Evolutionary conservation across 2,888 invertebrate genomes (phyloP).

Genomic region (Horisme vitalbata): DNA sequence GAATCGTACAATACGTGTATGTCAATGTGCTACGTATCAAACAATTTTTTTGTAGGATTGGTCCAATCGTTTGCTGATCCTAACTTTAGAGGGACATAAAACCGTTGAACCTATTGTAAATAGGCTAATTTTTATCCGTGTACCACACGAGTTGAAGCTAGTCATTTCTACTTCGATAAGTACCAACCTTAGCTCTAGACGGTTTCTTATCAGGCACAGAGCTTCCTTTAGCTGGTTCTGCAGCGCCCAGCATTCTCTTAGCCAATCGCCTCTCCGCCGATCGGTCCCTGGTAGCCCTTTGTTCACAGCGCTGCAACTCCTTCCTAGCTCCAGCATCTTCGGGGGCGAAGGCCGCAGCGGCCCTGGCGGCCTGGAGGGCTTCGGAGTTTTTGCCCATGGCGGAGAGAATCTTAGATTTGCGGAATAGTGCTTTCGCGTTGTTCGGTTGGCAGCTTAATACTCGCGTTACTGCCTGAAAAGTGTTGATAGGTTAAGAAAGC

Average conservation of each 20-base stretch:
- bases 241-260: conserved; percentile 69
- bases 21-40: no score
- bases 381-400: conserved; percentile 84
- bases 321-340: conserved; percentile 61
- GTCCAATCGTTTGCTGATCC: no score
- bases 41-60: no score
- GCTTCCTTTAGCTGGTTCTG: conserved; percentile 29
- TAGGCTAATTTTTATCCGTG: no score
- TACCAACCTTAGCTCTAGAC: conserved; percentile 60
- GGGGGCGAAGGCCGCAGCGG: conserved; percentile 67
- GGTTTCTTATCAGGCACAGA: conserved; percentile 64
- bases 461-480: conserved; percentile 88
- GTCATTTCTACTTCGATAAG: not conserved
- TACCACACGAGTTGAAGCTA: no score
- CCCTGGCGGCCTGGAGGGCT: conserved; percentile 84
- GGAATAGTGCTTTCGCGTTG: conserved; percentile 95
- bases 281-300: conserved; percentile 65
- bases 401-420: conserved; percentile 84
- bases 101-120: no score
- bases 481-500: no score
- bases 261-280: conserved; percentile 77
- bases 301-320: conserved; percentile 71
- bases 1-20: no score
- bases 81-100: no score
- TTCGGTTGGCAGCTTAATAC: conserved; percentile 92